Conservation (phyloP, 1,140 invertebrate species). For the Colletes gigas region DNA sequence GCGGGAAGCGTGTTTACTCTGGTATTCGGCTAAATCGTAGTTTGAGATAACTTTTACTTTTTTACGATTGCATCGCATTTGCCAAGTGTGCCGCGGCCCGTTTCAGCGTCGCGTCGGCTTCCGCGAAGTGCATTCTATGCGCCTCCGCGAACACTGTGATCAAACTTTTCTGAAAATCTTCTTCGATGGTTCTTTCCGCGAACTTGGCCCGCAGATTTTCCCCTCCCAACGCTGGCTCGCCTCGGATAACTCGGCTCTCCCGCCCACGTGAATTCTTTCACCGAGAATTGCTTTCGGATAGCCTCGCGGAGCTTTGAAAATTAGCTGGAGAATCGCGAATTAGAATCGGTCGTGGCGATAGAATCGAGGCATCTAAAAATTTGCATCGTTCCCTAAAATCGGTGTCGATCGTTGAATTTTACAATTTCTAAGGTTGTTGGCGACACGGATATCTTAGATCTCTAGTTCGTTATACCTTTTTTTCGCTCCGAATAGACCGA, state of each 20-base stretch:
- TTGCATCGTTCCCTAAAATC: too few relatives aligned
- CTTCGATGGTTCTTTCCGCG: conserved; percentile 4
- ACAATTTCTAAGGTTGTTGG: too few relatives aligned
- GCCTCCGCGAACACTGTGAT: conserved; percentile 5
- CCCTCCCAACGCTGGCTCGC: too few relatives aligned
- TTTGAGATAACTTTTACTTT: conserved; percentile 62
- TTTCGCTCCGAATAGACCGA: conserved; percentile 62
- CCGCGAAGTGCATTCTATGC: background rate
- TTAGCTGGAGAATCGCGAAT: background rate
- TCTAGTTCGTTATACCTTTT: conserved; percentile 63
- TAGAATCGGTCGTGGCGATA: too few relatives aligned
- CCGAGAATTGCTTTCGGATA: background rate
- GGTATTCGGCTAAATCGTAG: conserved; percentile 45
- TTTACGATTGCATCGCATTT: conserved; percentile 56
- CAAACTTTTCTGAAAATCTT: conserved; percentile 44
- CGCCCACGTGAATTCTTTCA: background rate
- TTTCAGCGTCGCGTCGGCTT: background rate
- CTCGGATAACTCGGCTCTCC: background rate
- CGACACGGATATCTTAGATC: conserved; percentile 22
- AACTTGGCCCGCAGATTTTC: background rate
- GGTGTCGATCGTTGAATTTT: too few relatives aligned
- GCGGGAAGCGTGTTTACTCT: conserved; percentile 50
- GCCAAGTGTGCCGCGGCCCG: conserved; percentile 4
- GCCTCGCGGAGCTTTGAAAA: background rate
- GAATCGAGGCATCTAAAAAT: too few relatives aligned